These are phyloP conservation scores for Trilocha varians DNA, from an alignment of 2,888 invertebrate genomes.

Conservation along the genomic window DNA sequence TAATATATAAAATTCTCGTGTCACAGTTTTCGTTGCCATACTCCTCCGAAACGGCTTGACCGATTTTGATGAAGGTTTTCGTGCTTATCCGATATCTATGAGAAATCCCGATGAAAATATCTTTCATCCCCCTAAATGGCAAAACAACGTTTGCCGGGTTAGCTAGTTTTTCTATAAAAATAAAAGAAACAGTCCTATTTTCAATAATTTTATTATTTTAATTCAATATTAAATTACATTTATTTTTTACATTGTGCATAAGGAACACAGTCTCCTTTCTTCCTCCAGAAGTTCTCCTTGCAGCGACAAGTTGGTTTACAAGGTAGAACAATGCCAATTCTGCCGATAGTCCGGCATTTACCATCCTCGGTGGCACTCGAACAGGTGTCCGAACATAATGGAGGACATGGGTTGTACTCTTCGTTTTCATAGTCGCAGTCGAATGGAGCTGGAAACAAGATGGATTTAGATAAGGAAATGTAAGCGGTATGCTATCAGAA, in stretches of 20 bases:
- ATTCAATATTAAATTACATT: neutral
- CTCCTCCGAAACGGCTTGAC: too few species aligned
- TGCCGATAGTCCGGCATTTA: slow-evolving; percentile 16
- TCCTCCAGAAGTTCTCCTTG: slow-evolving; percentile 21
- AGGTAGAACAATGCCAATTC: slow-evolving; percentile 13
- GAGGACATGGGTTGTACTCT: slow-evolving; percentile 25
- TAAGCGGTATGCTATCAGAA: too few species aligned
- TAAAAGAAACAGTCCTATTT: too few species aligned
- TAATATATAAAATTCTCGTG: too few species aligned
- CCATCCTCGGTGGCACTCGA: slow-evolving; percentile 21
- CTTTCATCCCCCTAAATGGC: too few species aligned
- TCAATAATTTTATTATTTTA: too few species aligned
- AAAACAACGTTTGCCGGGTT: too few species aligned
- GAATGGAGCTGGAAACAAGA: slow-evolving; percentile 30
- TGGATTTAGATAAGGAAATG: neutral
- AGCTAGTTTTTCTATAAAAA: too few species aligned
- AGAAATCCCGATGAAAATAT: too few species aligned
- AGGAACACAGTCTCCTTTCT: slow-evolving; percentile 26
- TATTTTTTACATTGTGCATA: slow-evolving; percentile 21
- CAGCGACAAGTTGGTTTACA: slow-evolving; percentile 32
- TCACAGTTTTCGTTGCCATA: too few species aligned
- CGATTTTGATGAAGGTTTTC: too few species aligned
- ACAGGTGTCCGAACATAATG: slow-evolving; percentile 33
- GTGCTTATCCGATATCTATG: too few species aligned
- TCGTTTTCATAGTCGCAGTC: slow-evolving; percentile 24